Evolutionary conservation across 2,113 vertebrate genomes (phyloP).

Genomic region (Syrmaticus mikado): DNA sequence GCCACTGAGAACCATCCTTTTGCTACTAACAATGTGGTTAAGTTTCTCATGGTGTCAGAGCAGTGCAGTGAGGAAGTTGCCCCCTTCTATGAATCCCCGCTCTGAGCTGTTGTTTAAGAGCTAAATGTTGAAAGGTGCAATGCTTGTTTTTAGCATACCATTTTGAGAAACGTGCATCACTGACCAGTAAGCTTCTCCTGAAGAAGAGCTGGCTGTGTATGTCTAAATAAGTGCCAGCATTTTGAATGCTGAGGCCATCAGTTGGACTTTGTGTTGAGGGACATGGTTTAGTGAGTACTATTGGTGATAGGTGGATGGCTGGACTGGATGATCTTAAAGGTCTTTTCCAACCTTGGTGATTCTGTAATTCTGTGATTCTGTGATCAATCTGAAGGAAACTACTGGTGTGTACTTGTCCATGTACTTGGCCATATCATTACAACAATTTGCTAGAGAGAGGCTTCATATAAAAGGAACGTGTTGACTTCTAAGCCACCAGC

Average conservation of each 20-base stretch:
- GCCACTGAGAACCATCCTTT: not conserved
- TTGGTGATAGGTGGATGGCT: too few species aligned
- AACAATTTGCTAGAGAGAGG: not conserved
- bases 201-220: fast-evolving
- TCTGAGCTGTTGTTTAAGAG: not conserved
- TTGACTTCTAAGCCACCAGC: not conserved
- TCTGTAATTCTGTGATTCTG: too few species aligned
- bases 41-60: not conserved
- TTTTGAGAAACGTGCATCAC: not conserved
- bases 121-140: not conserved
- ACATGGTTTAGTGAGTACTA: too few species aligned
- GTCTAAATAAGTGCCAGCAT: not conserved
- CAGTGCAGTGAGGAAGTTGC: not conserved
- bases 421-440: not conserved
- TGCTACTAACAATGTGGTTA: not conserved
- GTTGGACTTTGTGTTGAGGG: too few species aligned
- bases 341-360: too few species aligned
- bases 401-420: not conserved
- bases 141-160: fast-evolving
- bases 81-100: not conserved
- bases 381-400: not conserved
- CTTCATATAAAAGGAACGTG: not conserved
- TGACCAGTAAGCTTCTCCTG: not conserved
- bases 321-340: too few species aligned
- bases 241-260: not conserved